Conservation (phyloP, 2,113 vertebrate species). For the Platysternon megacephalum region DNA sequence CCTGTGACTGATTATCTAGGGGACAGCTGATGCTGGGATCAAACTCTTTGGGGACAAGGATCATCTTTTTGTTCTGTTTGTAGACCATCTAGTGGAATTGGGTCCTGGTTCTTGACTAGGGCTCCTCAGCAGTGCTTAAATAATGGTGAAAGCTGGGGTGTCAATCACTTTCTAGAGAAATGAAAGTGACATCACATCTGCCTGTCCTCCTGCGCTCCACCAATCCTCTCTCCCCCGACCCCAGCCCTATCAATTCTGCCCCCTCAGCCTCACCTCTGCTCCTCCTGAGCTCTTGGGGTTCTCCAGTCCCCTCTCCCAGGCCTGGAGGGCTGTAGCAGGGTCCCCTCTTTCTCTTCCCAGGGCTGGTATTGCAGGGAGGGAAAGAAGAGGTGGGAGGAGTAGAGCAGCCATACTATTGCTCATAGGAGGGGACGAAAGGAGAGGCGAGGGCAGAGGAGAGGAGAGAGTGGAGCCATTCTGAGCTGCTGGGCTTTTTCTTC, state of each 20-base stretch:
- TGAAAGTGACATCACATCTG: background rate
- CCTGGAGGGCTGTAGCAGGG: background rate
- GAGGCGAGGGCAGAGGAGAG: background rate
- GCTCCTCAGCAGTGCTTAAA: background rate
- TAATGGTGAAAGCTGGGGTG: background rate
- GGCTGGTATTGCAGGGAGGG: background rate
- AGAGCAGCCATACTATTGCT: background rate
- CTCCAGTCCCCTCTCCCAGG: background rate
- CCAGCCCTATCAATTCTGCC: background rate
- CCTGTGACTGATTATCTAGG: background rate
- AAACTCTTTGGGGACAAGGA: background rate
- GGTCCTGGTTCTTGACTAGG: background rate
- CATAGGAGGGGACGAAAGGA: background rate
- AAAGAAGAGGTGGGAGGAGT: background rate
- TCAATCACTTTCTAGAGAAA: background rate
- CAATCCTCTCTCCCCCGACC: background rate
- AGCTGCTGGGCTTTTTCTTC: background rate
- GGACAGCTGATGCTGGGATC: background rate
- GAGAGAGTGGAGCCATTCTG: background rate
- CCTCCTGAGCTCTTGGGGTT: background rate
- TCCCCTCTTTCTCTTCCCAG: background rate
- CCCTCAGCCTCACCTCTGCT: background rate
- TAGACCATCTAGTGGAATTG: background rate
- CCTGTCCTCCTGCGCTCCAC: background rate
- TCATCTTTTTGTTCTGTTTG: background rate